Evolutionary conservation across 2,797 vertebrate species (phyloP), one percentile per base, ranked within the genome.

Genomic region (Sebastes itinus): DNA sequence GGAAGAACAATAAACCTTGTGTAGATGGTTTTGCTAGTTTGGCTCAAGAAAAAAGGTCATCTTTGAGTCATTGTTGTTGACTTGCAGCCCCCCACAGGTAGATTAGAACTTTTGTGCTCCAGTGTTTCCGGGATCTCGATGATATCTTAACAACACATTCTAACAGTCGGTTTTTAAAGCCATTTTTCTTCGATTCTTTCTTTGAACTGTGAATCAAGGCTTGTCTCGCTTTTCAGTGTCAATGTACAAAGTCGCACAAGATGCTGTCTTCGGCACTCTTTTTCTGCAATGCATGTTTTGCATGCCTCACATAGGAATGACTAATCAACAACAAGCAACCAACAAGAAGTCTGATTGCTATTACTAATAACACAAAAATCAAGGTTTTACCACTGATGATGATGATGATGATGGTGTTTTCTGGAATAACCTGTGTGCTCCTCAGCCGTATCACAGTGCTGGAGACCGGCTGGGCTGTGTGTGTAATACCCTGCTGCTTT

Each of bases 301-400:
- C 94, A 95, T 94, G 94, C 65, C 78, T 86, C 81, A 81, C 78
- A 86, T 79, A 78, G 81, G 70, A 87, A 88, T 85, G 84, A 75
- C 82, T 68, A 18, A 61, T 80, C 4, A 74, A n/a, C 58, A 54
- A 22, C 38, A 60, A 68, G 56, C 54, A 58, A 20, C 49, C 46
- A 23, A 70, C 6, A 64, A 52, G 30, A 27, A 69, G 42, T 68
- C 38, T 49, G 56, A 77, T 65, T 25, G 28, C 78, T 82, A 49
- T 85, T 54, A 80, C 76, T 75, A 61, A 74, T 76, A 55, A 58
- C 80, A 71, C 77, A 75, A 10, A 69, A 69, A 35, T 18, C 52
- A 7, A 74, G 55, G 38, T 81, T 72, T 49, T 49, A 23, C 35
- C 60, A 62, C 64, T 58, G 77, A 68, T 72, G 62, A 4, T 38